phyloP scores from a whole-genome alignment of 2,113 vertebrate genomes.

The Gasterosteus aculeatus region DNA sequence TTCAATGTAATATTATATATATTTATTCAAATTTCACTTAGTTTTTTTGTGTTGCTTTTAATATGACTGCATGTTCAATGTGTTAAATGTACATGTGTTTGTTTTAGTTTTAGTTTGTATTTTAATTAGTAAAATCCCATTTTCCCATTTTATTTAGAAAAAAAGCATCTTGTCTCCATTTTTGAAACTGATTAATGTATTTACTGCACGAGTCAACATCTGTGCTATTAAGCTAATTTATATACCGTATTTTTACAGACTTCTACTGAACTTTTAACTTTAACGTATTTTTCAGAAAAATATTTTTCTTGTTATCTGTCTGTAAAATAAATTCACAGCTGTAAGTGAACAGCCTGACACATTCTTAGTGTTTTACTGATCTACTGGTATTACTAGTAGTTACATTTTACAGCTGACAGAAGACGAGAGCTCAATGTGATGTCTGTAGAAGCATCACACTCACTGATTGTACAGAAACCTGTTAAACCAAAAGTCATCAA shows the following conservation, averaged over 20 bases:
- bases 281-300: not conserved
- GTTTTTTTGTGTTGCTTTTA: not conserved
- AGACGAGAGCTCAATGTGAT: not conserved
- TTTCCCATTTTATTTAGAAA: not conserved
- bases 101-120: not conserved
- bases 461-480: not conserved
- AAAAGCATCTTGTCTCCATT: not conserved
- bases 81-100: not conserved
- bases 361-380: not conserved
- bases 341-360: not conserved
- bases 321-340: not conserved
- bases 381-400: too few relatives aligned
- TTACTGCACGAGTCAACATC: too few relatives aligned
- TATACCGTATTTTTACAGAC: too few relatives aligned
- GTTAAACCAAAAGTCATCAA: not conserved
- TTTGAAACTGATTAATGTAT: not conserved
- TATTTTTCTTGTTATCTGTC: not conserved
- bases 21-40: not conserved
- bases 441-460: not conserved
- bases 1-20: not conserved
- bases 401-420: not conserved
- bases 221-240: not conserved
- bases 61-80: not conserved
- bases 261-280: not conserved
- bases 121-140: not conserved